A percentile compares a stretch with the other conserved stretches of the same genome.
phyloP scores from a whole-genome alignment of 2,797 vertebrate species.

The Lates japonicus region DNA sequence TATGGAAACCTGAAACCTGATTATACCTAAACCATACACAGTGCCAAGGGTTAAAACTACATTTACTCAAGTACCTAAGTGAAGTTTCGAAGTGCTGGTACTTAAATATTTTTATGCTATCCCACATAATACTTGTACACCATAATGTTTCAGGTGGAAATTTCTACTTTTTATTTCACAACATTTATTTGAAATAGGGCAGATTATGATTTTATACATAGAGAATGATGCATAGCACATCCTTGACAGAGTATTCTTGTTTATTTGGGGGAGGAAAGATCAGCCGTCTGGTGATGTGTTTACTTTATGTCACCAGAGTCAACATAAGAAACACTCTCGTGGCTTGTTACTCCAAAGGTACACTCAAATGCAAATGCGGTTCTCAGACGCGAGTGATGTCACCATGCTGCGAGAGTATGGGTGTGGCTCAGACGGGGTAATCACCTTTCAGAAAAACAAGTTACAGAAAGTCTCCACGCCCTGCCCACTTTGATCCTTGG shows the following conservation, averaged over 20 bases:
- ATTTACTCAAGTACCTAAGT: not conserved
- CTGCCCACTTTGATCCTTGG: slow-evolving; percentile 51
- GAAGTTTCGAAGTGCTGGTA: not conserved
- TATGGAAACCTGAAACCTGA: not conserved
- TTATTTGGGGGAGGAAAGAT: slow-evolving; percentile 23
- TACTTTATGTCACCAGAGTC: slow-evolving; percentile 1
- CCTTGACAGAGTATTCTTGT: not conserved
- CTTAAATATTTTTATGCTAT: not conserved
- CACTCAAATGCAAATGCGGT: slow-evolving; percentile 11
- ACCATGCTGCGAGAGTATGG: slow-evolving; percentile 31
- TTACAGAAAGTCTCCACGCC: slow-evolving; percentile 41
- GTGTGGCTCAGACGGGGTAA: slow-evolving; percentile 54
- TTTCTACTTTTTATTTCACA: not conserved
- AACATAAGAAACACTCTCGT: slow-evolving; percentile 1
- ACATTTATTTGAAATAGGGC: not conserved
- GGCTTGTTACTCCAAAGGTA: not conserved
- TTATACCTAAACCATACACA: not conserved
- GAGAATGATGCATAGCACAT: not conserved
- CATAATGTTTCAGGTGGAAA: not conserved
- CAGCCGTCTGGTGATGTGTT: slow-evolving; percentile 10
- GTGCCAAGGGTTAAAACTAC: not conserved
- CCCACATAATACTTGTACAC: not conserved
- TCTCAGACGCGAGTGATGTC: slow-evolving; percentile 24
- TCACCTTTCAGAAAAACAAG: slow-evolving; percentile 71
- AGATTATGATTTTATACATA: not conserved